Percentiles rank a stretch among this genome's conserved stretches.
These are phyloP conservation scores for Lasioglossum marginatum DNA, from an alignment of 2,888 invertebrate species.

Conservation along the genomic window DNA sequence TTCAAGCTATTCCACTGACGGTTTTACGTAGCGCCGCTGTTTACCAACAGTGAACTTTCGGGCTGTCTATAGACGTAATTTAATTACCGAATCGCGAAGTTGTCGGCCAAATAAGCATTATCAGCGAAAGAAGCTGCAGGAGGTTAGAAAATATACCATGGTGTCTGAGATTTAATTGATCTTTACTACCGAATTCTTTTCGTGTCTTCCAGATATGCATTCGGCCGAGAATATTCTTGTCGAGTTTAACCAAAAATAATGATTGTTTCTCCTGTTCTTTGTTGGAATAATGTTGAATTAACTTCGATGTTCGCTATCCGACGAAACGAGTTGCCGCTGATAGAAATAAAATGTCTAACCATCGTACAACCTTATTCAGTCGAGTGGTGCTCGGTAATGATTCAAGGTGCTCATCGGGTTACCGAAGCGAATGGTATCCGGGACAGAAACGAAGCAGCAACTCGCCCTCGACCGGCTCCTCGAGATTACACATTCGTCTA, in stretches of 20 bases:
- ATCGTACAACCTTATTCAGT: background rate
- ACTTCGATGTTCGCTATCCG: too few relatives aligned
- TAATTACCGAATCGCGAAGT: background rate
- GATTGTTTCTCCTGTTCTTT: too few relatives aligned
- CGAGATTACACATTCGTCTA: constrained; percentile 39
- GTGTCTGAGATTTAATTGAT: too few relatives aligned
- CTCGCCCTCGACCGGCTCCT: constrained; percentile 5
- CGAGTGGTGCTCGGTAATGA: background rate
- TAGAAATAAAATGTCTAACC: too few relatives aligned
- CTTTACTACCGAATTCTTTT: too few relatives aligned
- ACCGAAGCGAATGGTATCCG: background rate
- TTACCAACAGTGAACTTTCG: background rate
- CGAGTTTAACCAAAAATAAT: too few relatives aligned
- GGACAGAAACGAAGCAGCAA: background rate
- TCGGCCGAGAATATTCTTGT: too few relatives aligned
- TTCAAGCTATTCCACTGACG: background rate
- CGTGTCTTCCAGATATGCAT: too few relatives aligned
- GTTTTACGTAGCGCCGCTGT: background rate
- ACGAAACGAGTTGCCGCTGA: too few relatives aligned
- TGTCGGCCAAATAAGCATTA: too few relatives aligned
- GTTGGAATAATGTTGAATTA: too few relatives aligned
- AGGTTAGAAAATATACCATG: too few relatives aligned
- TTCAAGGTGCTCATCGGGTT: background rate
- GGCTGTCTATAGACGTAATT: background rate
- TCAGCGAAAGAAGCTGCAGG: background rate